phyloP scores from a whole-genome alignment of 2,888 invertebrate genomes.

The Dione juno region DNA sequence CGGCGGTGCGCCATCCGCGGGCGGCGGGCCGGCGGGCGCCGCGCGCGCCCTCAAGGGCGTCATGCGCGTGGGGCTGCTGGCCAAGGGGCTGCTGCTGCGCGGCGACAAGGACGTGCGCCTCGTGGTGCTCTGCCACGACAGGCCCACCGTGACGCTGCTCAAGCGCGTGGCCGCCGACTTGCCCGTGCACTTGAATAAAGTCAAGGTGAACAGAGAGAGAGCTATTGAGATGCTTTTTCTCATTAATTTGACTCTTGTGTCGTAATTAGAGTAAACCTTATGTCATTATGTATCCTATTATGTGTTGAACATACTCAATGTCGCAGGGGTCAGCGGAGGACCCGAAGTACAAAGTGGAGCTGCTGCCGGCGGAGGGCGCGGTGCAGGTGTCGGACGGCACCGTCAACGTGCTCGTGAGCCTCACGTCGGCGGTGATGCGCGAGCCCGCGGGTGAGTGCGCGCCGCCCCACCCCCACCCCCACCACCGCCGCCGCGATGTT shows the following conservation, averaged over 20 bases:
- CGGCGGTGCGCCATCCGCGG: conserved; percentile 59
- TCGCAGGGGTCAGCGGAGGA: conserved; percentile 66
- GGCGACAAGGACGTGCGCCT: conserved; percentile 95
- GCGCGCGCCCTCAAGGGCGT: conserved; percentile 94
- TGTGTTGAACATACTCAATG: no score
- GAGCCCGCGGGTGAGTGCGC: conserved; percentile 86
- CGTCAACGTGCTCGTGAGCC: conserved; percentile 92
- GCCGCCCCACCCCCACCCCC: no score
- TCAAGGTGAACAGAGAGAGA: conserved; percentile 74
- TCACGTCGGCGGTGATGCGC: conserved; percentile 96
- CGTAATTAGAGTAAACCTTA: no score
- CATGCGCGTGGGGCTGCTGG: conserved; percentile 95
- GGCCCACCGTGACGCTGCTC: conserved; percentile 94
- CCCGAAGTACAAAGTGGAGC: conserved; percentile 90
- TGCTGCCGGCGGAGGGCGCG: conserved; percentile 93
- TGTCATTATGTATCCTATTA: no score
- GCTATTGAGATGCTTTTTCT: neutral
- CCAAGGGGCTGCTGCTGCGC: conserved; percentile 91
- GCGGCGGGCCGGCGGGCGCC: conserved; percentile 64
- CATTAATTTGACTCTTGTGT: neutral
- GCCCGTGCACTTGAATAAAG: conserved; percentile 88
- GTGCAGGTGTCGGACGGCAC: conserved; percentile 91
- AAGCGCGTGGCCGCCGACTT: conserved; percentile 93
- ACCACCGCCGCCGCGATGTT: conserved; percentile 25
- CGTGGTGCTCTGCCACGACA: conserved; percentile 97